A percentile compares a stretch with the other conserved stretches of the same genome.
Evolutionary conservation across 2,888 invertebrate species (phyloP).

Genomic region (Drosophila mimica): DNA sequence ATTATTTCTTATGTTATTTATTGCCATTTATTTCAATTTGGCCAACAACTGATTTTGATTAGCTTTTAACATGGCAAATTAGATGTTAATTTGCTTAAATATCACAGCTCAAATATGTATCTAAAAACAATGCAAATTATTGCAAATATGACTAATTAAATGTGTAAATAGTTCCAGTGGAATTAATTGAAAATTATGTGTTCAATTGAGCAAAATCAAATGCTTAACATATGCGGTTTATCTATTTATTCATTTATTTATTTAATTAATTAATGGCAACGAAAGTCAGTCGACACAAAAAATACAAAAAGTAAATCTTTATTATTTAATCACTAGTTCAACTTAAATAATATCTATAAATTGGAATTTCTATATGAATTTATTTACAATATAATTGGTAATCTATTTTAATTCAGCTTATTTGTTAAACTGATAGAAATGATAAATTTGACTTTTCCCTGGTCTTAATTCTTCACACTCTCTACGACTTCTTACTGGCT

Average conservation of each 20-base stretch:
- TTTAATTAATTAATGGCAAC: background rate
- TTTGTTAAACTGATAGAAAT: background rate
- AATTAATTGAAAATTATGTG: background rate
- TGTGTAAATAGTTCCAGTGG: background rate
- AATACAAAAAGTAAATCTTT: too few relatives aligned
- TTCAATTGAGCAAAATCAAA: background rate
- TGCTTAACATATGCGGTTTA: background rate
- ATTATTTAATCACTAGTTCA: too few relatives aligned
- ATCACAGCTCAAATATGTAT: background rate
- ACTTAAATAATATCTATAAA: background rate
- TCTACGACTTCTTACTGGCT: background rate
- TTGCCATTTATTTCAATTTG: constrained; percentile 56
- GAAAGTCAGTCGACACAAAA: too few relatives aligned
- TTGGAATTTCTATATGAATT: background rate
- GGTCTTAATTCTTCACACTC: background rate
- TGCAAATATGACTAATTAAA: background rate
- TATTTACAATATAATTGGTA: background rate
- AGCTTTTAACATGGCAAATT: constrained; percentile 19
- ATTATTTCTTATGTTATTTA: constrained; percentile 38
- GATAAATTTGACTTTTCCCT: background rate
- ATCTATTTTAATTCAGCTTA: background rate
- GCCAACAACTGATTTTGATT: constrained; percentile 13
- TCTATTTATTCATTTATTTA: background rate
- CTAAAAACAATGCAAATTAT: background rate
- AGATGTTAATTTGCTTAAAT: background rate